Conservation (phyloP, 2,113 vertebrate genomes). For the Harpagus bidentatus region DNA sequence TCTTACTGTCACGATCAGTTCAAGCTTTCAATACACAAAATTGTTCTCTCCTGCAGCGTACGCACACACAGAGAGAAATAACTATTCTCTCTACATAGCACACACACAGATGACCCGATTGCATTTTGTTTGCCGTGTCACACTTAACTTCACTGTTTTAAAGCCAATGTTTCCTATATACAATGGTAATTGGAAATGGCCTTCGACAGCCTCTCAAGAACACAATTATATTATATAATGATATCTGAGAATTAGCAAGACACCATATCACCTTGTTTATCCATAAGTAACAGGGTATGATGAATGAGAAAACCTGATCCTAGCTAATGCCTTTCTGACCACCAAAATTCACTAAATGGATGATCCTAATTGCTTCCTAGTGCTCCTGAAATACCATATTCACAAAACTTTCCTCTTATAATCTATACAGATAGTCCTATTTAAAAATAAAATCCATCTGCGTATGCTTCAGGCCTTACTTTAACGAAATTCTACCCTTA, state of each 20-base stretch:
- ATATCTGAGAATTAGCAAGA: constrained; percentile 3
- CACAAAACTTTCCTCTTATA: constrained; percentile 1
- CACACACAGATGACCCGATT: neutral
- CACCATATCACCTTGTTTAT: neutral
- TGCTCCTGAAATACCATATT: constrained; percentile 20
- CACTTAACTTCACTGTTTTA: neutral
- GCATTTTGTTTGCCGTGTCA: neutral
- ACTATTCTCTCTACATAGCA: neutral
- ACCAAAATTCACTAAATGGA: constrained; percentile 37
- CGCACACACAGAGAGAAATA: neutral
- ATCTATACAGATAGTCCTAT: neutral
- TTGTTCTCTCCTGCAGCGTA: neutral
- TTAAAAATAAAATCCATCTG: constrained; percentile 38
- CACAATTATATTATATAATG: neutral
- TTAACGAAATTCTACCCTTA: constrained; percentile 24
- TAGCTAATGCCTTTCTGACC: constrained; percentile 30
- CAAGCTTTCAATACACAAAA: constrained; percentile 15
- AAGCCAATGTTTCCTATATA: neutral
- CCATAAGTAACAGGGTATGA: neutral
- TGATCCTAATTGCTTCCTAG: constrained; percentile 31
- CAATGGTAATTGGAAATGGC: constrained; percentile 5
- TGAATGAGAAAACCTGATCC: constrained; percentile 34
- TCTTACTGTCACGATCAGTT: constrained; percentile 6
- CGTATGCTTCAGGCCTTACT: neutral
- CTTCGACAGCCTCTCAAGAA: neutral